Evolutionary conservation across 2,888 invertebrate species (phyloP).

Genomic region (Pterostichus niger): DNA sequence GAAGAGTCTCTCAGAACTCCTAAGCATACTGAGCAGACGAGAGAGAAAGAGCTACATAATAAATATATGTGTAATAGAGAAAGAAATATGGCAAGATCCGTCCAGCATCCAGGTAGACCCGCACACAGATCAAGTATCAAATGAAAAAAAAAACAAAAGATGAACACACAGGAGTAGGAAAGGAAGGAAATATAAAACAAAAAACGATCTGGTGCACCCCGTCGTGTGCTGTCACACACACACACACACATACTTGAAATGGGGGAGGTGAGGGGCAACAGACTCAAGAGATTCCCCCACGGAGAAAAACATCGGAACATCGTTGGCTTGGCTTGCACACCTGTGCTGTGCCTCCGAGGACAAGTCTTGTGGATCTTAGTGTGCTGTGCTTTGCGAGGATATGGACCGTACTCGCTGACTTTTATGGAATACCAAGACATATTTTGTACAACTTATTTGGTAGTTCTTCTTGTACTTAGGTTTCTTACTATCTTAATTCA

Average conservation of each 20-base stretch:
- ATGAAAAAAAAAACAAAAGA: conserved; percentile 61
- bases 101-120: conserved; percentile 51
- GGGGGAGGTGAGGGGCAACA: conserved; percentile 1
- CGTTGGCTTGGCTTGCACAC: conserved; percentile 46
- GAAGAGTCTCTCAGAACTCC: conserved; percentile 27
- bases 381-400: neutral
- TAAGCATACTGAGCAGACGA: conserved; percentile 22
- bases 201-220: conserved; percentile 55
- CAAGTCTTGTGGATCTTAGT: conserved; percentile 14
- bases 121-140: conserved; percentile 62
- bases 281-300: conserved; percentile 40
- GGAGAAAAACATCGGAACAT: conserved; percentile 45
- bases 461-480: no score
- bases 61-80: conserved; percentile 55
- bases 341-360: conserved; percentile 44
- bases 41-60: conserved; percentile 34
- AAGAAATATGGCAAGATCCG: conserved; percentile 52
- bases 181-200: conserved; percentile 62
- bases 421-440: neutral
- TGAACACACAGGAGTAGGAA: conserved; percentile 47
- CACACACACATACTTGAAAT: neutral
- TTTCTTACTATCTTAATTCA: no score
- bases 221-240: conserved; percentile 56
- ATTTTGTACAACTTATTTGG: neutral
- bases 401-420: conserved; percentile 14